Evolutionary conservation across 2,888 invertebrate genomes (phyloP).

Genomic region (Aphodius granarius): DNA sequence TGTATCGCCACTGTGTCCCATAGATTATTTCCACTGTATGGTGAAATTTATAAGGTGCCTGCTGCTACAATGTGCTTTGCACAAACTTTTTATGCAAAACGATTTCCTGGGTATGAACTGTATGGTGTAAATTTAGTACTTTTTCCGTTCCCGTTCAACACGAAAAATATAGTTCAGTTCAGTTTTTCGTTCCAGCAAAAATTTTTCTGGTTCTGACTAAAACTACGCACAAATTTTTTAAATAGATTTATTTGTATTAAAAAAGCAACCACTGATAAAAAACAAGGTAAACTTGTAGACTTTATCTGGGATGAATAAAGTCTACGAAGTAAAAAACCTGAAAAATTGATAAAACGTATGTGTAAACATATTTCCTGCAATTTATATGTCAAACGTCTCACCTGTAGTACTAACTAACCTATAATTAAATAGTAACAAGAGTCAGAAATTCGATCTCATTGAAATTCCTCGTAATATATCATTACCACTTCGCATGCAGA

Average conservation of each 20-base stretch:
- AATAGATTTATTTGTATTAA: no score
- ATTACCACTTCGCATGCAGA: neutral
- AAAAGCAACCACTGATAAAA: no score
- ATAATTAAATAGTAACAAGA: neutral
- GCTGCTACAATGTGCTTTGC: neutral
- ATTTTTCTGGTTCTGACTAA: no score
- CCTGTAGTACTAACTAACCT: neutral
- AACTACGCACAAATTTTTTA: no score
- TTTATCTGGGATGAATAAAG: no score
- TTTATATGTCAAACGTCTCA: neutral
- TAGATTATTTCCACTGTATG: neutral
- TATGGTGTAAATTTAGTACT: neutral
- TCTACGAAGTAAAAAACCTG: no score
- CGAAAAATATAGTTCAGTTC: no score
- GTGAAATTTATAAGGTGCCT: neutral
- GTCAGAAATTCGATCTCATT: neutral
- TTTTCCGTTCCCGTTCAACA: no score
- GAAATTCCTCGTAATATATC: neutral
- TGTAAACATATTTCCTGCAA: neutral
- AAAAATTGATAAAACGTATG: no score
- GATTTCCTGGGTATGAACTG: neutral
- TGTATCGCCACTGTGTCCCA: neutral
- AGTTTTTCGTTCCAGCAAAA: no score
- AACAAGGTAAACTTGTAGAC: no score
- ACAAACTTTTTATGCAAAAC: neutral